These are phyloP conservation scores for Kuschelorhynchus macadamiae DNA, from an alignment of 2,888 invertebrate genomes.

Conservation along the genomic window DNA sequence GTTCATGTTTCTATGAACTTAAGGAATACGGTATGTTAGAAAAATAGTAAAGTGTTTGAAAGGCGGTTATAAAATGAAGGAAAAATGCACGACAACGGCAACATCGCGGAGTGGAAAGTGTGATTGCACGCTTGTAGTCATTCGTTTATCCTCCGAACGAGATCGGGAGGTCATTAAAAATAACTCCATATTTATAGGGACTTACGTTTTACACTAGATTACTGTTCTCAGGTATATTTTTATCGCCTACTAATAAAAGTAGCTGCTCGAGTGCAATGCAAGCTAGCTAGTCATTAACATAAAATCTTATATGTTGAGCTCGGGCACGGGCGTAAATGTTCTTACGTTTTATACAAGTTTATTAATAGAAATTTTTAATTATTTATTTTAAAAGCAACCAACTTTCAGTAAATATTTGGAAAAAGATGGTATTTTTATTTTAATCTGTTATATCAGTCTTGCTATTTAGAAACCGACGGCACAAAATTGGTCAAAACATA, in stretches of 20 bases:
- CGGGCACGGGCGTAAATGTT: too few relatives aligned
- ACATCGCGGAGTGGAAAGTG: constrained; percentile 21
- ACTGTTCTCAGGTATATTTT: constrained; percentile 32
- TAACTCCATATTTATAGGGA: constrained; percentile 46
- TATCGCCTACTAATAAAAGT: background rate
- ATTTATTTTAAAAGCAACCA: constrained; percentile 31
- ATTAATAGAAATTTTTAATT: constrained; percentile 38
- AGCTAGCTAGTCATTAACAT: background rate
- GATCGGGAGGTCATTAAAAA: constrained; percentile 49
- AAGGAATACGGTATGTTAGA: too few relatives aligned
- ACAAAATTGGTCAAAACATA: too few relatives aligned
- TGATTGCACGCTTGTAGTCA: constrained; percentile 43
- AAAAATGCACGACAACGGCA: constrained; percentile 22
- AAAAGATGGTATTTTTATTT: constrained; percentile 26
- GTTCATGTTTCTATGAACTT: too few relatives aligned
- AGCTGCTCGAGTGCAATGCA: background rate
- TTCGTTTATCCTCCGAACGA: constrained; percentile 38
- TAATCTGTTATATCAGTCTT: too few relatives aligned
- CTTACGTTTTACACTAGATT: constrained; percentile 40
- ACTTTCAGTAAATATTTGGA: constrained; percentile 29
- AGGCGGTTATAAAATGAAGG: too few relatives aligned
- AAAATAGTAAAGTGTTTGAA: too few relatives aligned
- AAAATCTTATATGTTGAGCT: too few relatives aligned
- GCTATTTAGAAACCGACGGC: too few relatives aligned
- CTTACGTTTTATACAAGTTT: constrained; percentile 21